phyloP scores from a whole-genome alignment of 2,797 vertebrate species.

The Myotis planiceps region DNA sequence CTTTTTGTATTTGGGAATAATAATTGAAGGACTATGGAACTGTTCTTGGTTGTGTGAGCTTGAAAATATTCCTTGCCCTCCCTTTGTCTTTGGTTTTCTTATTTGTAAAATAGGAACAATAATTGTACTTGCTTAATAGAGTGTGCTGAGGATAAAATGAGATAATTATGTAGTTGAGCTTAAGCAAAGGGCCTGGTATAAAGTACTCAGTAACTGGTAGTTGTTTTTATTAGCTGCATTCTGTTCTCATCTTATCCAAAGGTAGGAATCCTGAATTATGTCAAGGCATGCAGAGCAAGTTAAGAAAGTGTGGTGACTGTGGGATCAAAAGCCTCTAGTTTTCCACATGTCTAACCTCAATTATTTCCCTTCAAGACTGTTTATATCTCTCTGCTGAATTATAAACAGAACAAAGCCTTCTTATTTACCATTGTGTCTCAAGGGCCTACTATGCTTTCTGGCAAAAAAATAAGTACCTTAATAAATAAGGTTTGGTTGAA shows the following conservation, averaged over 20 bases:
- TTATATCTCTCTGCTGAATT: conserved; percentile 5
- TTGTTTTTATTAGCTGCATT: conserved; percentile 47
- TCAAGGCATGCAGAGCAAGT: neutral
- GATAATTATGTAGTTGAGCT: conserved; percentile 18
- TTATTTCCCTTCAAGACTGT: conserved; percentile 31
- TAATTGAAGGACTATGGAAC: conserved; percentile 11
- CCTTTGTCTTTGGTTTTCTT: conserved; percentile 2
- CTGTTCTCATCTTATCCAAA: neutral
- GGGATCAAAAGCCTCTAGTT: neutral
- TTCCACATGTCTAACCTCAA: neutral
- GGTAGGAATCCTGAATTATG: conserved; percentile 47
- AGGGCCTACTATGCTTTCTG: conserved; percentile 24
- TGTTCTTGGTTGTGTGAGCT: neutral
- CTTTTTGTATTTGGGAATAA: conserved; percentile 25
- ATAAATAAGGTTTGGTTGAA: neutral
- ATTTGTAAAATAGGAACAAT: neutral
- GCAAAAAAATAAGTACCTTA: conserved; percentile 9
- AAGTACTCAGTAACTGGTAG: conserved; percentile 12
- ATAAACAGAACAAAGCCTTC: conserved; percentile 19
- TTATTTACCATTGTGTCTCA: conserved; percentile 1
- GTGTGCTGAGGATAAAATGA: conserved; percentile 42
- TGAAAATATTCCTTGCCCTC: conserved; percentile 27
- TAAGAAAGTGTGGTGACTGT: conserved; percentile 20
- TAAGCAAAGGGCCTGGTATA: neutral
- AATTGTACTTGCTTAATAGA: neutral